Evolutionary conservation across 2,113 vertebrate species (phyloP).

Genomic region (Callorhinus ursinus): DNA sequence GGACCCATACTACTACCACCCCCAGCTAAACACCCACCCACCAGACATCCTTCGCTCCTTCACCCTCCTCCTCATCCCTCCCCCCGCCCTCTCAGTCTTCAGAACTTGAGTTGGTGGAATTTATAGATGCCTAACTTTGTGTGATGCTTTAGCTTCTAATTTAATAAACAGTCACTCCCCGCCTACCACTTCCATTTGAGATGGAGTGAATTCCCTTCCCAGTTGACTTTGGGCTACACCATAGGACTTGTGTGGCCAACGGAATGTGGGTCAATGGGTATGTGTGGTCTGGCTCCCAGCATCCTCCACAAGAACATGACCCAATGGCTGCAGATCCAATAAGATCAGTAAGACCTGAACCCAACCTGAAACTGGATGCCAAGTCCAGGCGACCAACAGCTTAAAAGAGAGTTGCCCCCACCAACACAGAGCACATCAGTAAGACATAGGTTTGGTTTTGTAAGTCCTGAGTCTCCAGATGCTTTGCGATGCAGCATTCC

Average conservation of each 20-base stretch:
- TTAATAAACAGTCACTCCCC: background rate
- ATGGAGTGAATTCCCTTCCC: background rate
- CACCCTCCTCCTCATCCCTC: too few relatives aligned
- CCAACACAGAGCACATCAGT: background rate
- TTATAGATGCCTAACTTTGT: background rate
- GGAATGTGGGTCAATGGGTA: background rate
- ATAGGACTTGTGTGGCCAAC: background rate
- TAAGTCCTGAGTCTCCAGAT: background rate
- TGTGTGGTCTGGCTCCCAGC: background rate
- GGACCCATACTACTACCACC: background rate
- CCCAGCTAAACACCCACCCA: background rate
- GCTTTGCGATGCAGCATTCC: background rate
- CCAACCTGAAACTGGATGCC: background rate
- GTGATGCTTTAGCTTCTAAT: background rate
- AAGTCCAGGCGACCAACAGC: background rate
- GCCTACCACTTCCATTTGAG: background rate
- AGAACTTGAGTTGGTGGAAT: background rate
- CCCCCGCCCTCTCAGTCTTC: background rate
- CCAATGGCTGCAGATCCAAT: background rate
- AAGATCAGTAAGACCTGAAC: background rate
- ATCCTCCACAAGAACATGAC: background rate
- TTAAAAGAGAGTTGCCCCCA: background rate
- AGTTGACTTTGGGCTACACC: background rate
- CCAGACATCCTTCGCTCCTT: background rate
- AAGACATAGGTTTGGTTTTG: background rate